Base-by-base conservation (phyloP, 1,140 invertebrate genomes). In the Drosophila kepulauana region DNA sequence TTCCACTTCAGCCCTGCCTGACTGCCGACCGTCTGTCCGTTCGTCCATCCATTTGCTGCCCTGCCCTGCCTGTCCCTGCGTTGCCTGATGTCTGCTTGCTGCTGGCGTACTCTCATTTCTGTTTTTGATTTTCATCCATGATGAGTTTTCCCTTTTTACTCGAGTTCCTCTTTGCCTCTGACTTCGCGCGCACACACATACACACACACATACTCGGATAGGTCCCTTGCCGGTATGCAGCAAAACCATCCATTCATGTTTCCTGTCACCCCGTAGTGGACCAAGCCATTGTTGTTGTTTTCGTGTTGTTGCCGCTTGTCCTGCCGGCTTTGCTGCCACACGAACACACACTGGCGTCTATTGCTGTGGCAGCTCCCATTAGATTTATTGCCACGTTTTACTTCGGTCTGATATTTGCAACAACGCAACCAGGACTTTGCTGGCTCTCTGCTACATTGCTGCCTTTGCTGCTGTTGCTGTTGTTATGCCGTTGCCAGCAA, bases 331-430 rank as follows among this genome's bases (percentile, higher is more conserved):
- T 38, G 49, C 25, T 35, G 41, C 51, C 28, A 68, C 35, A 46
- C n/a, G 35, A 28, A 43, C 43, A 59, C n/a, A 49, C 16, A 49
- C 63, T 56, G 10, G 38, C 28, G 38, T 56, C 63, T 45, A 54
- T 65, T 52, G 49, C 63, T 45, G 20, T 45, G 76, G 68, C 75
- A 81, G 75, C 80, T 88, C 82, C 73, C 89, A 88, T 91, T 89
- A 91, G 84, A 88, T 91, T 91, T 91, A 91, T 91, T 91, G 84
- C 85, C 81, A 78, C 79, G 87, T 91, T 85, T 91, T 88, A 82
- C 84, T 85, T 81, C 33, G 62, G 78, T 70, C 76, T 91, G 74
- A 65, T 75, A 84, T 91, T 91, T 72, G 67, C 67, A 81, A 66
- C 77, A 78, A 64, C 75, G 70, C 46, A 16, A 48, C 46, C 43